Base-by-base conservation (phyloP, 2,888 invertebrate genomes). In the Molorchus minor region DNA sequence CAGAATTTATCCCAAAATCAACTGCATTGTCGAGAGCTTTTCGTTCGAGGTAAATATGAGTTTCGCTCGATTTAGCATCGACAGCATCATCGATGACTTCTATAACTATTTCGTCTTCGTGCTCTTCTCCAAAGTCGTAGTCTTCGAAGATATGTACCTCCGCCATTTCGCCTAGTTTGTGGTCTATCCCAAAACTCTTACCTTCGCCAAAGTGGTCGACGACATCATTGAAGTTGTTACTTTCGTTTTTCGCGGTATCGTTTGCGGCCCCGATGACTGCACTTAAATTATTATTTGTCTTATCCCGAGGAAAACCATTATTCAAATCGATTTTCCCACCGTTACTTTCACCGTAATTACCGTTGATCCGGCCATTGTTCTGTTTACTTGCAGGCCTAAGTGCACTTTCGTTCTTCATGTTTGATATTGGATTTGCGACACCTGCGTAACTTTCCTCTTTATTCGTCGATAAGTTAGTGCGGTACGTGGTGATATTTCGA, bases 11-110 rank as follows among this genome's bases (percentile, higher is more conserved):
- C 1, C 90, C 90, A 70, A 85, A 86, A 67, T 87, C 84, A 2
- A 87, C 85, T n/a, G 89, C 90, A 74, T 87, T 86, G 58, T 86
- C 78, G n/a, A 89, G 78, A 65, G 87, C 86, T 56, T 78, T 76
- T 45, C 78, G 77, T 29, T 67, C 68, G 0, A 71, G 65, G 10
- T 40, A 53, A 30, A 61, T 29, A 33, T 35, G 35, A 7, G 19
- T 36, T 10, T 20, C 15, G 2, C 52, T 44, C 1, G 12, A 16
- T 4, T 51, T 15, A n/a, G 25, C 45, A 17, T 40, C 25, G 3
- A 19, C 16, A 41, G 15, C 20, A 7, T 40, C 53, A 7, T 52
- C 41, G 17, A 41, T 40, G 36, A 40, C 30, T 36, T 47, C 51
- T 21, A 38, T 35, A 15, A 41, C 35, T 25, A 46, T 36, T 17